A percentile compares a stretch with the other conserved stretches of the same genome.
Conservation (phyloP, 1,140 invertebrate genomes). For the Trachymyrmex septentrionalis region DNA sequence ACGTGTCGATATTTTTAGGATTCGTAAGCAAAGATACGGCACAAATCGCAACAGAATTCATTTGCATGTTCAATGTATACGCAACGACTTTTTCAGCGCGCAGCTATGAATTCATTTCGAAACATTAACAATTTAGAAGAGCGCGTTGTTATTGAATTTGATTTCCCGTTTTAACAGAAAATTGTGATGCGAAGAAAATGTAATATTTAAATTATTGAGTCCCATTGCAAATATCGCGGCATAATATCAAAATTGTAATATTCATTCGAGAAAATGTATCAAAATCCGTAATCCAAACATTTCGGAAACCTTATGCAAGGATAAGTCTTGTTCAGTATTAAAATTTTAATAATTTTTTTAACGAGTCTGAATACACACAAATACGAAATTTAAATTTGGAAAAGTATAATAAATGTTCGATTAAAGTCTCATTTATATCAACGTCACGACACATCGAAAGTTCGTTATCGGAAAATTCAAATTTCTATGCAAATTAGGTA, state of each 20-base stretch:
- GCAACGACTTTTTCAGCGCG: conserved; percentile 42
- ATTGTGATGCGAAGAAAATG: background rate
- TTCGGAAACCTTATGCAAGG: background rate
- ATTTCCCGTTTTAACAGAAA: background rate
- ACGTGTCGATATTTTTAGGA: conserved; percentile 39
- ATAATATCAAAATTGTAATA: conserved; percentile 20
- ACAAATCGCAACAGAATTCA: conserved; percentile 15
- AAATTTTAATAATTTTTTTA: background rate
- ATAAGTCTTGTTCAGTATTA: background rate
- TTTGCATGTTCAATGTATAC: conserved; percentile 61
- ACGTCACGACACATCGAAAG: background rate
- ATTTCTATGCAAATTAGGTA: background rate
- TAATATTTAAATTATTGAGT: conserved; percentile 17
- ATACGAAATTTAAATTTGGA: background rate
- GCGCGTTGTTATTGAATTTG: background rate
- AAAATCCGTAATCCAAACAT: conserved; percentile 2
- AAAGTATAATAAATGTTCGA: background rate
- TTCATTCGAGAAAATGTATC: background rate
- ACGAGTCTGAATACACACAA: background rate
- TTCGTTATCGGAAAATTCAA: background rate
- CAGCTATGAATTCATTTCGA: conserved; percentile 23
- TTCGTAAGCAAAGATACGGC: background rate
- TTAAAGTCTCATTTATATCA: background rate
- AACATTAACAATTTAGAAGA: conserved; percentile 42
- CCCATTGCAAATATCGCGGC: background rate